Conservation (phyloP, 2,888 invertebrate genomes). For the Drosophila cyrtoloma region DNA sequence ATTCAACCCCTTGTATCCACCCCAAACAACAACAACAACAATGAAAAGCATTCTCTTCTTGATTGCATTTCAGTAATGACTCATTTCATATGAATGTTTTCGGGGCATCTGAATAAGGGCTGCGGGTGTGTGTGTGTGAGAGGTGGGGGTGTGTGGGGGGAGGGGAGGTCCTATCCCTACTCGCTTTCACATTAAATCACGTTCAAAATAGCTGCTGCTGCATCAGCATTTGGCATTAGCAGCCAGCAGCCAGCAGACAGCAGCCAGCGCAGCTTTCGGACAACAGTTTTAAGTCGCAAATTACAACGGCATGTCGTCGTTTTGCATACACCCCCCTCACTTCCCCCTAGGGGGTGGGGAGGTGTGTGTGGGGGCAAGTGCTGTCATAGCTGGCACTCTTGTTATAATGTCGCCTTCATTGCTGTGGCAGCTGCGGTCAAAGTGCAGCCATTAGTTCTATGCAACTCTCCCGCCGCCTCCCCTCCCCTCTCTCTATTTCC, state of each 20-base stretch:
- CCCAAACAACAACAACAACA: conserved; percentile 18
- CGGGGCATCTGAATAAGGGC: background rate
- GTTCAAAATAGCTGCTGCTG: conserved; percentile 61
- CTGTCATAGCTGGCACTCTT: conserved; percentile 17
- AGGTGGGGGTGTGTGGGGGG: background rate
- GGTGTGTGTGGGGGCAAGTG: background rate
- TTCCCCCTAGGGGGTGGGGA: too few relatives aligned
- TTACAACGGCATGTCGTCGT: conserved; percentile 58
- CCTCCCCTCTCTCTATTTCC: background rate
- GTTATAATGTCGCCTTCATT: conserved; percentile 50
- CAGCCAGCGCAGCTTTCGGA: conserved; percentile 31
- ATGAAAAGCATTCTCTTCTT: conserved; percentile 47
- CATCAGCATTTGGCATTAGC: conserved; percentile 66
- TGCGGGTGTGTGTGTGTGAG: background rate
- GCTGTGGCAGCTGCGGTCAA: conserved; percentile 70
- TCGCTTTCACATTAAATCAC: conserved; percentile 67
- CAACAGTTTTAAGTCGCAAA: conserved; percentile 75
- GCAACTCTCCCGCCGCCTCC: conserved; percentile 23
- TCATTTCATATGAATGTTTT: conserved; percentile 76
- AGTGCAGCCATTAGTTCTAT: conserved; percentile 78
- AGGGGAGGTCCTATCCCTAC: conserved; percentile 1
- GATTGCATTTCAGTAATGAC: conserved; percentile 81
- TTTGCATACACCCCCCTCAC: background rate
- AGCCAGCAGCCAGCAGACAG: conserved; percentile 17
- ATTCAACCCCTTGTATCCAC: background rate